Conservation (phyloP, 2,113 vertebrate genomes). For the Speoplatyrhinus poulsoni region DNA sequence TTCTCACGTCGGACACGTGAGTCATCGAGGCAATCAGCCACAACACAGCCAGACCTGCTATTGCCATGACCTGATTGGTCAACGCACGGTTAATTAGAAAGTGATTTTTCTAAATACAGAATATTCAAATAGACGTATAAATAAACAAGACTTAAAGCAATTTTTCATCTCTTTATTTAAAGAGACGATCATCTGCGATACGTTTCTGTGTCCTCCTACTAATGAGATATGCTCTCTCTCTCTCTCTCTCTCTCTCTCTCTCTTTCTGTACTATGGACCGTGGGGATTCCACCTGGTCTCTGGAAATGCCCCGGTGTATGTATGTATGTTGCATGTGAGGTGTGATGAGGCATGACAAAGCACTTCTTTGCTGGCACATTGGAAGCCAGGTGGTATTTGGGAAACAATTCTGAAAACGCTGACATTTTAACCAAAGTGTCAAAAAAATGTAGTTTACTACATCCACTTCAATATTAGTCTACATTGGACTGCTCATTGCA, state of each 20-base stretch:
- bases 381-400: background rate
- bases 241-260: background rate
- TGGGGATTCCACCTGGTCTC: conserved; percentile 13
- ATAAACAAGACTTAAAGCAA: too few species aligned
- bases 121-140: too few species aligned
- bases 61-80: conserved; percentile 1
- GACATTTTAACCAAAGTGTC: too few species aligned
- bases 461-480: too few species aligned
- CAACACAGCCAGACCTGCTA: conserved; percentile 26
- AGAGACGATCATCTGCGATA: too few species aligned
- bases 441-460: too few species aligned
- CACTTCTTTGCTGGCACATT: background rate
- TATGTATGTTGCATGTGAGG: conserved; percentile 12
- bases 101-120: too few species aligned
- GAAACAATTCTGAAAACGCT: too few species aligned
- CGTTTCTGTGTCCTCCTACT: conserved; percentile 2
- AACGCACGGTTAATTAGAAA: background rate
- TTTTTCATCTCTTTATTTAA: too few species aligned
- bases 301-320: conserved; percentile 30
- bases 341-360: conserved; percentile 5
- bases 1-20: conserved; percentile 38
- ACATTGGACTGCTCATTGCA: background rate
- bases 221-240: conserved; percentile 39
- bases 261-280: background rate
- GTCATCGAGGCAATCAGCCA: conserved; percentile 33